These are phyloP conservation scores for Regulus satrapa DNA, from an alignment of 2,113 vertebrate species.

Conservation along the genomic window DNA sequence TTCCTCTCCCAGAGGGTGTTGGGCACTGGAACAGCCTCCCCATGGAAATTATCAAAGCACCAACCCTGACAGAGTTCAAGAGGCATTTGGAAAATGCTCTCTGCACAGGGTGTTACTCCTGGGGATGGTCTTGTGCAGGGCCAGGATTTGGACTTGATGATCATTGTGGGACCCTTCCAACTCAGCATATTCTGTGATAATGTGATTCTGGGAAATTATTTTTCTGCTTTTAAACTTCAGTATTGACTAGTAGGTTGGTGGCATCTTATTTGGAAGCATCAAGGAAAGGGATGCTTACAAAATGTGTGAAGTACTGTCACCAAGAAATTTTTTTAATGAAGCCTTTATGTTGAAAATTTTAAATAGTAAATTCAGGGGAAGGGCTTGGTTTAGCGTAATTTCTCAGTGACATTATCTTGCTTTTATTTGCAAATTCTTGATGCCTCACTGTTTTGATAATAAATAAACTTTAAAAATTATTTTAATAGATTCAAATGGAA, in stretches of 20 bases:
- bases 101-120: not conserved
- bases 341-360: not conserved
- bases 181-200: not conserved
- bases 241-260: not conserved
- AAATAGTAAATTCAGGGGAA: not conserved
- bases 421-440: not conserved
- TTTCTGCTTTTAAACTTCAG: not conserved
- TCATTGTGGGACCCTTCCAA: not conserved
- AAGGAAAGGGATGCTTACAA: not conserved
- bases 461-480: too few species aligned
- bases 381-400: not conserved
- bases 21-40: not conserved
- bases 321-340: not conserved
- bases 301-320: not conserved
- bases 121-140: not conserved
- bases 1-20: rapidly evolving
- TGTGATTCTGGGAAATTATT: not conserved
- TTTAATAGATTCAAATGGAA: too few species aligned
- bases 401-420: not conserved
- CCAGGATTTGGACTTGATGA: not conserved
- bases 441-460: not conserved
- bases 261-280: not conserved
- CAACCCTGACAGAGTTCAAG: not conserved
- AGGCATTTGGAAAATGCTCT: not conserved
- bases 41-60: too few species aligned